Evolutionary conservation across 2,797 vertebrate genomes (phyloP), one percentile per base, ranked within the genome.

Genomic region (Neolamprologus multifasciatus): DNA sequence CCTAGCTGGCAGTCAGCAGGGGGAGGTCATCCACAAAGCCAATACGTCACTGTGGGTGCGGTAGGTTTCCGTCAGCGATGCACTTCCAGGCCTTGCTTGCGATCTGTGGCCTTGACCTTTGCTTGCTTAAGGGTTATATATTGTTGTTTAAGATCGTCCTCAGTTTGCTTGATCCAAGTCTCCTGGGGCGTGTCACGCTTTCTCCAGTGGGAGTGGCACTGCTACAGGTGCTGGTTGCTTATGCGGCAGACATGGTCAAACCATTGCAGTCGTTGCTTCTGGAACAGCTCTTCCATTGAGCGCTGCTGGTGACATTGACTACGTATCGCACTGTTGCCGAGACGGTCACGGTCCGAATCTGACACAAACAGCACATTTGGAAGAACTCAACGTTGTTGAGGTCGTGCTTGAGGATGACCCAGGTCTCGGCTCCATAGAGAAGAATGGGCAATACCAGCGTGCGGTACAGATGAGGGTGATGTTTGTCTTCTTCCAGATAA

Each of bases 131-230:
- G 0, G 54, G 23, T 57, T 57, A 57, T 0, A 29, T 3, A 9
- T 57, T 29, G 0, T 9, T 57, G 1, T 29, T 57, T 29, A 57
- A 57, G 54, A 57, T 57, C 5, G 5, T 57, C 23, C 23, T 57
- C 23, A 57, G 0, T 57, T 57, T 57, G 54, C 23, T 57, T 57
- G 13, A 16, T 0, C 0, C 0, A 57, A 29, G 54, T 57, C 54
- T 57, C 8, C 23, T 16, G 0, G 5, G 5, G 23, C 0, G 3
- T 29, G 26, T 57, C 54, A 9, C 3, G 0, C 26, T 29, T 57
- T 57, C 54, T 57, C 5, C 54, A 57, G 26, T 57, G 54, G 26
- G 54, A 4, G 5, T 16, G 54, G 23, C 23, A 16, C 54, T 29
- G 54, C 54, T 29, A 29, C 5, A 29, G 54, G 54, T 29, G 54